Conservation (phyloP, 2,888 invertebrate genomes). For the Aleiodes alternator region DNA sequence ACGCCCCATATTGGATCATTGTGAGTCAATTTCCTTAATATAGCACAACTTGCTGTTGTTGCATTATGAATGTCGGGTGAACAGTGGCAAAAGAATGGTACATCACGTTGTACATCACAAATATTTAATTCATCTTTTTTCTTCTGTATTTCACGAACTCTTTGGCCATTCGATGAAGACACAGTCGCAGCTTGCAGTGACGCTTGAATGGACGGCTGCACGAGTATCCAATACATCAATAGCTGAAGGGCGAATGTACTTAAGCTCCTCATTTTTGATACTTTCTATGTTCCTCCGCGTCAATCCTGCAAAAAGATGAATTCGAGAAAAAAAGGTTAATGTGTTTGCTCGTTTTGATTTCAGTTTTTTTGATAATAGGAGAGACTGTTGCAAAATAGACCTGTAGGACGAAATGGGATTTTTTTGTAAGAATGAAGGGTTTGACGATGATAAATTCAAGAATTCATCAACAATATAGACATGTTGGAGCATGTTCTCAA, state of each 20-base stretch:
- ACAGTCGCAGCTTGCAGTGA: constrained; percentile 42
- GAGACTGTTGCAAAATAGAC: no score
- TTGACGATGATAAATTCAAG: no score
- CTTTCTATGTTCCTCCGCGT: constrained; percentile 1
- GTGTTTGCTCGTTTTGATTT: not conserved
- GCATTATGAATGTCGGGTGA: constrained; percentile 76
- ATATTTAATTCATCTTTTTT: constrained; percentile 75
- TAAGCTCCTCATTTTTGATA: constrained; percentile 50
- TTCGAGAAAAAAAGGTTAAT: constrained; percentile 2
- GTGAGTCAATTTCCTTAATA: constrained; percentile 82
- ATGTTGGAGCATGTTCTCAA: no score
- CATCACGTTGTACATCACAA: constrained; percentile 78
- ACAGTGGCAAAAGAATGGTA: constrained; percentile 83
- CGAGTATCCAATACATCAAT: constrained; percentile 48
- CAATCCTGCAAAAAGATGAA: constrained; percentile 48
- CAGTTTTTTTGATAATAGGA: not conserved
- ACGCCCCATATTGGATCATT: constrained; percentile 86
- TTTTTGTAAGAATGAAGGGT: no score
- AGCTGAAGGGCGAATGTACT: constrained; percentile 47
- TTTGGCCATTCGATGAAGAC: constrained; percentile 35
- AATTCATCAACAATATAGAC: no score
- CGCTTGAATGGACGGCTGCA: constrained; percentile 48
- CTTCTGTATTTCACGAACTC: constrained; percentile 61
- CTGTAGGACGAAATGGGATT: no score
- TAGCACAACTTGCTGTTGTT: constrained; percentile 86